Conservation (phyloP, 2,113 vertebrate species). For the Entomyzon cyanotis region DNA sequence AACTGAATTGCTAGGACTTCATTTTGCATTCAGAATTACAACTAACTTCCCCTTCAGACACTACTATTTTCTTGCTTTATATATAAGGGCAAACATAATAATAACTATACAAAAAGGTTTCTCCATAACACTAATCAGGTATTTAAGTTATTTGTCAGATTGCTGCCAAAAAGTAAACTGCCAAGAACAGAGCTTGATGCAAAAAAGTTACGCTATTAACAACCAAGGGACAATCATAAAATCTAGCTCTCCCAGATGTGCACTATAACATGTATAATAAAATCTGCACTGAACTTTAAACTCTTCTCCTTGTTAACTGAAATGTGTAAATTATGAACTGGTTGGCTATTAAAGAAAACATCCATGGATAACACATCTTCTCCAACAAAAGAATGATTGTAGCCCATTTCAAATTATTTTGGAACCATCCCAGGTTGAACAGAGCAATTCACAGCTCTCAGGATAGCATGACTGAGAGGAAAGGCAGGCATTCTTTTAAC, state of each 20-base stretch:
- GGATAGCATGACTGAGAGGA: neutral
- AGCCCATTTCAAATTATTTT: conserved; percentile 37
- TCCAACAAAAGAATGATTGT: conserved; percentile 63
- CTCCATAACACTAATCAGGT: neutral
- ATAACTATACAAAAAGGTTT: neutral
- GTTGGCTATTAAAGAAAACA: conserved; percentile 38
- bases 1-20: neutral
- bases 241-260: neutral
- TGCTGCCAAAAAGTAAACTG: neutral
- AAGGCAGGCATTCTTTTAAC: conserved; percentile 43
- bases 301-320: neutral
- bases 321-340: conserved; percentile 42
- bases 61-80: neutral
- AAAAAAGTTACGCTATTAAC: neutral
- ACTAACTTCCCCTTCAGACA: neutral
- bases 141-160: neutral
- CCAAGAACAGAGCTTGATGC: neutral
- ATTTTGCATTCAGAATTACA: neutral
- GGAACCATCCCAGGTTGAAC: conserved; percentile 24
- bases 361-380: neutral
- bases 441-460: conserved; percentile 26
- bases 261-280: neutral
- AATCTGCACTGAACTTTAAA: conserved; percentile 35
- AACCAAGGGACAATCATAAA: neutral
- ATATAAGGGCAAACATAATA: neutral